Base-by-base conservation (phyloP, 2,888 invertebrate species). In the Smittia aterrima region DNA sequence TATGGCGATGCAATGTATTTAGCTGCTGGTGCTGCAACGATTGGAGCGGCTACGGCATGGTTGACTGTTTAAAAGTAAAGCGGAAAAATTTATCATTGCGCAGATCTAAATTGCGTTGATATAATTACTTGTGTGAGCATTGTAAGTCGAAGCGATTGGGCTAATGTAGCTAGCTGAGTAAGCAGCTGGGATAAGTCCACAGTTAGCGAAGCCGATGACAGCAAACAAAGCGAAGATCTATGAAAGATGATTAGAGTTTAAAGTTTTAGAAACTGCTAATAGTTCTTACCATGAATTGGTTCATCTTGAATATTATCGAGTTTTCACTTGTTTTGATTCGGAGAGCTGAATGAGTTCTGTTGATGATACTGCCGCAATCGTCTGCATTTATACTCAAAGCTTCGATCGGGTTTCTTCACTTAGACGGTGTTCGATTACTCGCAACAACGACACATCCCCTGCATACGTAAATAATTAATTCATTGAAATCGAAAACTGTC, bases 1-100 rank as follows among this genome's bases (percentile, higher is more conserved):
- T 40, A 74, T 9, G 74, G 74, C 38, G 66, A 66, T 0, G 72
- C 72, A 18, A 74, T 13, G 16, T 41, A 18, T 16, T 47, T 64
- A 32, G 66, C 66, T n/a, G 74, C 62, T 27, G 72, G 72, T 18
- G 58, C 58, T 11, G 62, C 72, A 64, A 73, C 18, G 22, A 74
- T 3, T 66, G 74, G 74, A 16, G 74, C 18, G 1, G 74, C 74
- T 16, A 74, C 66, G 1, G 74, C 74, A n/a, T 74, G 74, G 20
- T 74, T 74, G 32, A 74, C 58, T 58, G 22, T 13, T 11, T 2
- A n/a, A 7, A 58, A 58, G 22, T 62, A 62, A 24, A 16, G 11
- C 1, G 2, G 11, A 62, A 16, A 20, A 24, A 32, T 2, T 66
- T 66, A 32, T 32, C 24, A 3, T 22, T 66, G 38, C 25, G 13